Evolutionary conservation across 1,140 invertebrate genomes (phyloP).

Genomic region (Papilio glaucus): DNA sequence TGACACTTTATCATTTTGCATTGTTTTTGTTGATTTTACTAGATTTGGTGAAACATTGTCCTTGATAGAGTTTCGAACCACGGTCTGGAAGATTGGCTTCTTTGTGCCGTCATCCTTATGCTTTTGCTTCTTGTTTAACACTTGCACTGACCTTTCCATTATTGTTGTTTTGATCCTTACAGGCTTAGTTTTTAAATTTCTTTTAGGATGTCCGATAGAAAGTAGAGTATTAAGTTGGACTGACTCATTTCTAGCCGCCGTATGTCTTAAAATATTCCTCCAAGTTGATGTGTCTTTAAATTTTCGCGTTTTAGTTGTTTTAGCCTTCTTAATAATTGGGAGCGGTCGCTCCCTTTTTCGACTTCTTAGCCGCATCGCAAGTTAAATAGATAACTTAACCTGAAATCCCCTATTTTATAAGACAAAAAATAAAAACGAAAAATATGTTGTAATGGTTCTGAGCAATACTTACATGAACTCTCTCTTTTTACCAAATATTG

Average conservation of each 20-base stretch:
- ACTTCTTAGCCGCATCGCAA: constrained; percentile 80
- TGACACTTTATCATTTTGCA: constrained; percentile 65
- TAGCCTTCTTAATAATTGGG: constrained; percentile 67
- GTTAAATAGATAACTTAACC: constrained; percentile 60
- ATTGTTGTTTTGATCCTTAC: constrained; percentile 66
- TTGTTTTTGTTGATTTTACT: constrained; percentile 50
- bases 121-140: constrained; percentile 57
- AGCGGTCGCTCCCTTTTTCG: constrained; percentile 77
- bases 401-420: constrained; percentile 44
- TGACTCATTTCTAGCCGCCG: constrained; percentile 65
- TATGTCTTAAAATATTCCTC: constrained; percentile 61
- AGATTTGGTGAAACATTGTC: constrained; percentile 62
- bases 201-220: constrained; percentile 62
- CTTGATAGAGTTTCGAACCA: constrained; percentile 68
- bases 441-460: constrained; percentile 36
- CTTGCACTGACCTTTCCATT: constrained; percentile 70
- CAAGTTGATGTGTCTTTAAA: constrained; percentile 57
- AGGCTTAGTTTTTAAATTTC: constrained; percentile 65
- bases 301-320: constrained; percentile 52
- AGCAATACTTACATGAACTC: constrained; percentile 65
- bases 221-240: constrained; percentile 50
- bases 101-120: constrained; percentile 64
- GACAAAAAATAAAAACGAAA: constrained; percentile 15
- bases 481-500: constrained; percentile 56
- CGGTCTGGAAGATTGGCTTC: constrained; percentile 78